Evolutionary conservation across 2,113 vertebrate species (phyloP), one percentile per base, ranked within the genome.

Genomic region (Misgurnus mizolepis): DNA sequence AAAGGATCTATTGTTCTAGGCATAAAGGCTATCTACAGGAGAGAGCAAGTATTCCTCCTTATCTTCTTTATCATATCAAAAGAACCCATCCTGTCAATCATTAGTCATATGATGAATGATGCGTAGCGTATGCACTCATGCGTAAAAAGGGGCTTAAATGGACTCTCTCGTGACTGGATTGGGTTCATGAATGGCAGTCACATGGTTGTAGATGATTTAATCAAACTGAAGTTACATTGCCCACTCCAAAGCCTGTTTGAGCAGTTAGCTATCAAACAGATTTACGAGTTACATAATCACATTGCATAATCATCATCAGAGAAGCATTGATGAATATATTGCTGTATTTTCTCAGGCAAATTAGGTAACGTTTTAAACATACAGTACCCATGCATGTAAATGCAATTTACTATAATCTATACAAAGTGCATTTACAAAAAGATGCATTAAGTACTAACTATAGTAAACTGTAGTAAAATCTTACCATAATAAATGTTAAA

Each of bases 231-330:
- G 70, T 40, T 22, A 65, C 3, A 12, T 7, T 66, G 49, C 34
- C 49, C 53, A 41, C 67, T 45, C 27, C 15, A 22, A 66, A 62
- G n/a, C 61, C 58, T 17, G 22, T 62, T 12, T 50, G 50, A 67
- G 11, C 62, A 67, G 49, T 22, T 22, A 67, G 4, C 55, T 41
- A 15, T 55, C n/a, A 39, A n/a, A 45, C 53, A 18, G 8, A 47
- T 9, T 18, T 62, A n/a, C 3, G 27, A 6, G 11, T 80, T 80
- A 55, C 68, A 55, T 80, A 71, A 80, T 12, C n/a, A 43, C 11
- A 72, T 80, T 73, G 27, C 56, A 65, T 73, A 80, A 72, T 45
- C 6, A 53, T 4, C 12, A 66, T n/a, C 3, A 56, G 34, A 73
- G 55, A 17, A 18, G 34, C 49, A 27, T 53, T 41, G 8, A 2